Evolutionary conservation across 2,888 invertebrate genomes (phyloP).

Genomic region (Holacanthella duospinosa): DNA sequence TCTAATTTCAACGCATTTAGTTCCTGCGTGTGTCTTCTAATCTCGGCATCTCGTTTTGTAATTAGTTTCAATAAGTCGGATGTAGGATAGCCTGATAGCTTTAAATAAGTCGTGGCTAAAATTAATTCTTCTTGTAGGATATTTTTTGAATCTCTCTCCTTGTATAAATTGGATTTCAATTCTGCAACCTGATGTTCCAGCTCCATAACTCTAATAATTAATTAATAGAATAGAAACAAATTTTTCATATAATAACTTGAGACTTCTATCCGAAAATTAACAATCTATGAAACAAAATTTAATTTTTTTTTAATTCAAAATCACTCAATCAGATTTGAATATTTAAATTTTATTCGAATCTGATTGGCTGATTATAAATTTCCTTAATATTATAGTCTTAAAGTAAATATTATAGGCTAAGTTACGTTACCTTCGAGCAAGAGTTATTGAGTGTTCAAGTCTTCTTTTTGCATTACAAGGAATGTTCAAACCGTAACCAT

Average conservation of each 20-base stretch:
- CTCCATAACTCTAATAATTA: constrained; percentile 12
- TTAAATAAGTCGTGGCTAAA: not conserved
- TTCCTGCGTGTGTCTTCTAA: not conserved
- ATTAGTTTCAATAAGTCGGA: constrained; percentile 7
- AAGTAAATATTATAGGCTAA: not conserved
- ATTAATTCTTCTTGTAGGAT: constrained; percentile 8
- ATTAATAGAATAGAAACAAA: too few species aligned
- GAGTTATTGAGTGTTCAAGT: not conserved
- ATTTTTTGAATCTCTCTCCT: constrained; percentile 6
- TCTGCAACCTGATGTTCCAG: constrained; percentile 7
- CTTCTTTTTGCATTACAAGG: not conserved
- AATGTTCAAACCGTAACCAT: not conserved
- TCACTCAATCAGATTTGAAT: not conserved
- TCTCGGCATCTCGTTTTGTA: not conserved
- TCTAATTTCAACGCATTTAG: not conserved
- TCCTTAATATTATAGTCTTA: not conserved
- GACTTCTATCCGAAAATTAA: too few species aligned
- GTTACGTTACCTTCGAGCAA: not conserved
- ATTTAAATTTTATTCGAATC: too few species aligned
- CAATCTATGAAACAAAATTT: too few species aligned
- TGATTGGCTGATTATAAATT: too few species aligned
- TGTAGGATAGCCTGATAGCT: constrained; percentile 3
- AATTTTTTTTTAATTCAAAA: not conserved
- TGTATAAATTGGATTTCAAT: constrained; percentile 12
- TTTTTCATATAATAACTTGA: too few species aligned